Evolutionary conservation across 2,888 invertebrate genomes (phyloP).

Genomic region (Meganola albula): DNA sequence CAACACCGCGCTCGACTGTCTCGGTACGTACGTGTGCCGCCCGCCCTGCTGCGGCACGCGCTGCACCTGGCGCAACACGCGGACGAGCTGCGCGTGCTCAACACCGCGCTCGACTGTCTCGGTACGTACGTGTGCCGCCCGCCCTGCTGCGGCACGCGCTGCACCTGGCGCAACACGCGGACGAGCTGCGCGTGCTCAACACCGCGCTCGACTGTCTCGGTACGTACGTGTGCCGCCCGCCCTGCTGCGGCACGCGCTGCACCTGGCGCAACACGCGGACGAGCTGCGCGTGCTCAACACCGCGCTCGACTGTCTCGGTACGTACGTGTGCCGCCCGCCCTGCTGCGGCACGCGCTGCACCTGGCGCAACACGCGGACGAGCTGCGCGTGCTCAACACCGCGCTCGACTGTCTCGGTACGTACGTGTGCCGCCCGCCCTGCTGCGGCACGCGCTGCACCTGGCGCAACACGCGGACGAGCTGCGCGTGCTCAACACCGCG

Average conservation of each 20-base stretch:
- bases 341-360: constrained; percentile 46
- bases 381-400: constrained; percentile 81
- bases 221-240: constrained; percentile 31
- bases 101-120: constrained; percentile 69
- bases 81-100: constrained; percentile 73
- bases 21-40: constrained; percentile 81
- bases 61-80: constrained; percentile 79
- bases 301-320: neutral
- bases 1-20: constrained; percentile 85
- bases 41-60: constrained; percentile 82
- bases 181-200: constrained; percentile 78
- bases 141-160: constrained; percentile 46
- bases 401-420: constrained; percentile 85
- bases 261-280: constrained; percentile 6
- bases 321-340: constrained; percentile 57
- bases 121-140: constrained; percentile 61
- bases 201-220: constrained; percentile 88
- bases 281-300: constrained; percentile 4
- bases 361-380: constrained; percentile 45
- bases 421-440: constrained; percentile 82
- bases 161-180: constrained; percentile 31
- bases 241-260: neutral
- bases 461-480: constrained; percentile 74
- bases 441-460: constrained; percentile 80
- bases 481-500: constrained; percentile 74